Evolutionary conservation across 2,797 vertebrate genomes (phyloP).

Genomic region (Pachyuromys duprasi): DNA sequence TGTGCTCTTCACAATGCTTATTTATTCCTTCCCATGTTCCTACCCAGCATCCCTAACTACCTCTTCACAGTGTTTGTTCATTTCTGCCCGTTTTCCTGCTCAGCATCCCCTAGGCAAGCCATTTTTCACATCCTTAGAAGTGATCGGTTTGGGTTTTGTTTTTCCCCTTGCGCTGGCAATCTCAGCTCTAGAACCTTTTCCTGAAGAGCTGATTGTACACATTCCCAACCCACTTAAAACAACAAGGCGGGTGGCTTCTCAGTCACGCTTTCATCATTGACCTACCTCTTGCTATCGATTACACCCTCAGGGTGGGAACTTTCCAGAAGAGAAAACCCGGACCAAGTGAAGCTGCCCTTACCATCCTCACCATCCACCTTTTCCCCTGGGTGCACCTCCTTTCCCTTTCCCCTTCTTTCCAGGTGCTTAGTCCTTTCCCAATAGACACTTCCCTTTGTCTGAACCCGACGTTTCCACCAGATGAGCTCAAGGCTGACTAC

Average conservation of each 20-base stretch:
- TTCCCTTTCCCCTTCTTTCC: background rate
- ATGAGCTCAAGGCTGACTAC: constrained; percentile 1
- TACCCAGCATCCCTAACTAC: background rate
- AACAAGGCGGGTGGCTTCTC: background rate
- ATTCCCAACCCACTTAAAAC: background rate
- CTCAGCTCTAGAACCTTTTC: constrained; percentile 1
- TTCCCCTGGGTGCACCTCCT: background rate
- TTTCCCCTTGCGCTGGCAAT: background rate
- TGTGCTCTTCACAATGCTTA: background rate
- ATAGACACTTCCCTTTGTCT: background rate
- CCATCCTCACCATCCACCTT: background rate
- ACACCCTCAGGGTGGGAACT: background rate
- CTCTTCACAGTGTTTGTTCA: too few species aligned
- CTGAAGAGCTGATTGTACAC: background rate
- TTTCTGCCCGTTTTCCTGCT: background rate
- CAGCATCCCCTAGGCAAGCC: background rate
- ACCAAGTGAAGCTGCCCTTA: background rate
- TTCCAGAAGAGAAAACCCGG: constrained; percentile 17
- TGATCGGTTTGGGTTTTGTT: background rate
- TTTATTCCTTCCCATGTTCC: background rate
- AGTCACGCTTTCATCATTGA: background rate
- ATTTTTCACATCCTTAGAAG: background rate
- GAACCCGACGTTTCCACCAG: background rate
- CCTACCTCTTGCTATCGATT: background rate
- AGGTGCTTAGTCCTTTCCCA: background rate